A percentile compares a stretch with the other conserved stretches of the same genome.
These are phyloP conservation scores for Galeopterus variegatus DNA, from an alignment of 2,113 vertebrate genomes.

Conservation along the genomic window DNA sequence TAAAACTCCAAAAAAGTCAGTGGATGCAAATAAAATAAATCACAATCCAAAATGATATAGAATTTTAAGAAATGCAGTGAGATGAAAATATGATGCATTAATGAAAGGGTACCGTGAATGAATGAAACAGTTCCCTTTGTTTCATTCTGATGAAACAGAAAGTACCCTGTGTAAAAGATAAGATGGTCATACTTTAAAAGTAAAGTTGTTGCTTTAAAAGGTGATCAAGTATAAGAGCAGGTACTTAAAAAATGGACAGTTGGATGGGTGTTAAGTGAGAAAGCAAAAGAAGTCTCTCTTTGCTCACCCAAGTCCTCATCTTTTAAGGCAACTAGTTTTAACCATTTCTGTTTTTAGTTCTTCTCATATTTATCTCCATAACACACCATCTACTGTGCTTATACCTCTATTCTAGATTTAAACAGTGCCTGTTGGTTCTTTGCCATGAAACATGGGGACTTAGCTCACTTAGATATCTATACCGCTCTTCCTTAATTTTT, in stretches of 20 bases:
- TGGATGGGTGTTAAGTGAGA: background rate
- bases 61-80: background rate
- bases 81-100: background rate
- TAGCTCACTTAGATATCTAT: background rate
- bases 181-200: constrained; percentile 1
- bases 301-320: background rate
- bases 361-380: background rate
- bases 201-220: background rate
- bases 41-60: background rate
- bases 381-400: background rate
- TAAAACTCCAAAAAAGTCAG: background rate
- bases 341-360: background rate
- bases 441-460: background rate
- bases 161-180: background rate
- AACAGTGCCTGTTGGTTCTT: background rate
- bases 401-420: background rate
- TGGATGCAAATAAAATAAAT: background rate
- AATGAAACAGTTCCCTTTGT: background rate
- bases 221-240: background rate
- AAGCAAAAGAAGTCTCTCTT: background rate
- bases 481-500: background rate
- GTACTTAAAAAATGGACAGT: background rate
- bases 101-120: background rate
- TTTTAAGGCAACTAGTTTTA: background rate
- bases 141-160: background rate